Conservation (phyloP, 1,140 invertebrate species). For the Hylaeus volcanicus region DNA sequence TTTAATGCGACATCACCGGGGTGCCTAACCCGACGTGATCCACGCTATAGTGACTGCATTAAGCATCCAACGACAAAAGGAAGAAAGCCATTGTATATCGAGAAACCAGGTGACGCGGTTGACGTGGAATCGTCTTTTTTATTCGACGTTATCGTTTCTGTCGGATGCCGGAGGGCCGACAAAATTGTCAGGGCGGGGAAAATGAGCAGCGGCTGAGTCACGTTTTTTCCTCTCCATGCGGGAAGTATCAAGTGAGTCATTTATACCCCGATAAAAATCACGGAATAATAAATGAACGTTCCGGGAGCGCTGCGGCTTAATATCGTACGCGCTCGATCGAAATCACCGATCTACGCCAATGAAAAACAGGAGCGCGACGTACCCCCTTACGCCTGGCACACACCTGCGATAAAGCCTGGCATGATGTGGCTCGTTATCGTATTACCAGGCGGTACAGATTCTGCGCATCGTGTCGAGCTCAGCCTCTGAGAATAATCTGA, state of each 20-base stretch:
- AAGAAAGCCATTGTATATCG: too few relatives aligned
- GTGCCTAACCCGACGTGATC: too few relatives aligned
- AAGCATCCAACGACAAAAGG: too few relatives aligned
- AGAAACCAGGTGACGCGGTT: background rate
- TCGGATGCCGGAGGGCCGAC: background rate
- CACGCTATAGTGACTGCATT: too few relatives aligned
- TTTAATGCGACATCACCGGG: too few relatives aligned
- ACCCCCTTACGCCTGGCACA: background rate
- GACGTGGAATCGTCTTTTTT: constrained; percentile 13
- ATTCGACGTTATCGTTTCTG: constrained; percentile 23
- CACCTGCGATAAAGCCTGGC: background rate
- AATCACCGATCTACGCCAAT: background rate
- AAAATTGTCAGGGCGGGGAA: constrained; percentile 24
- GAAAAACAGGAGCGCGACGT: too few relatives aligned
- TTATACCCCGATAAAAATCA: constrained; percentile 34
- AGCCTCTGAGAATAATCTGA: too few relatives aligned
- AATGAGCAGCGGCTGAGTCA: constrained; percentile 6
- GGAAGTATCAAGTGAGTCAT: constrained; percentile 44
- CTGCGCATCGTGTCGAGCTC: too few relatives aligned
- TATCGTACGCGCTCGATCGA: constrained; percentile 14
- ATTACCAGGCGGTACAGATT: too few relatives aligned
- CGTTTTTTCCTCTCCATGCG: background rate
- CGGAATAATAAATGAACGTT: constrained; percentile 21
- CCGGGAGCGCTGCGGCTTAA: background rate
- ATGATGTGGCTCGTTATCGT: too few relatives aligned